These are phyloP conservation scores for Drosophila koepferae DNA, from an alignment of 2,888 invertebrate species.

Conservation along the genomic window DNA sequence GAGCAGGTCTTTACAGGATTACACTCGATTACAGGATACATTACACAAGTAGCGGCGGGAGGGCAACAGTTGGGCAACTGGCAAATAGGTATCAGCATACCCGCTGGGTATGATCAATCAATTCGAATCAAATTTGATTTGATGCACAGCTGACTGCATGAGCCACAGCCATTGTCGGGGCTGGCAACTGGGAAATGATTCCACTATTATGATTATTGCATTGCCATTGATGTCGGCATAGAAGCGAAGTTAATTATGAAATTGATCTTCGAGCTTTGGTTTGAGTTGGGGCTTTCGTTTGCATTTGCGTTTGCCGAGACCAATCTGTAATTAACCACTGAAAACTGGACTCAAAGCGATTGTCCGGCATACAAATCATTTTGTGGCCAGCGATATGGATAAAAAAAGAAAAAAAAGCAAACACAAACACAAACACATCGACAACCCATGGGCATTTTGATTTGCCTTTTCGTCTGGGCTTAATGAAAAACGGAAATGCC, in stretches of 20 bases:
- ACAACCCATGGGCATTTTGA: slow-evolving; percentile 52
- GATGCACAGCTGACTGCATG: slow-evolving; percentile 53
- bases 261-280: slow-evolving; percentile 48
- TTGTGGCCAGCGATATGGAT: slow-evolving; percentile 36
- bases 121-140: slow-evolving; percentile 79
- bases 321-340: slow-evolving; percentile 43
- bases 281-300: background rate
- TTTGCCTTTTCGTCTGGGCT: slow-evolving; percentile 49
- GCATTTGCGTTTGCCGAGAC: background rate
- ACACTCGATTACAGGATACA: slow-evolving; percentile 81
- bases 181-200: slow-evolving; percentile 21
- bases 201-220: slow-evolving; percentile 54
- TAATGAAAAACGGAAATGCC: slow-evolving; percentile 84
- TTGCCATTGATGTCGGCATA: slow-evolving; percentile 41
- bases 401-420: slow-evolving; percentile 20
- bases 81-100: slow-evolving; percentile 51
- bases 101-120: slow-evolving; percentile 85
- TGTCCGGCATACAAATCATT: slow-evolving; percentile 67
- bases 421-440: background rate
- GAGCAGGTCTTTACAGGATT: slow-evolving; percentile 82
- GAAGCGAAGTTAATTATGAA: slow-evolving; percentile 71
- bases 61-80: slow-evolving; percentile 29
- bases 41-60: slow-evolving; percentile 67
- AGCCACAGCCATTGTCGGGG: slow-evolving; percentile 34
- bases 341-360: slow-evolving; percentile 35